Base-by-base conservation (phyloP, 2,797 vertebrate genomes). In the Syndactyla subalaris region DNA sequence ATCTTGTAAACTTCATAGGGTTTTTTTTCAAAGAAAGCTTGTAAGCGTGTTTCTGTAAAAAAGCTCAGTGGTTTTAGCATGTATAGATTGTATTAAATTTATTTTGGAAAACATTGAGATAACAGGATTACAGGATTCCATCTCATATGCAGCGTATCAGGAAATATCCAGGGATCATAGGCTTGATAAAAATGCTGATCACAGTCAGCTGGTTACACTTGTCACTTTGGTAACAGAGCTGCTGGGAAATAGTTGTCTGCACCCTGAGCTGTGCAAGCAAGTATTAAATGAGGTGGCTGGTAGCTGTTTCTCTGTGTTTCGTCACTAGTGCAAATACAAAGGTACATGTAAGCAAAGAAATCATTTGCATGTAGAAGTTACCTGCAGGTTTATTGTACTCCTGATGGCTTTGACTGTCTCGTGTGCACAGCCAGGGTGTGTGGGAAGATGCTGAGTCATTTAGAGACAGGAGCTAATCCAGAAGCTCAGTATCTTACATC, bases 181-280 rank as follows among this genome's bases (percentile, higher is more conserved):
- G n/a, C 89, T 94, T 84, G 68, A 77, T 94, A 88, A 94, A 97
- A 97, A 85, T 95, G 82, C 88, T 97, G 77, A 93, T 97, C 87
- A 55, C 55, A 91, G 82, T 68, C 94, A 94, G 67, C 88, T 95
- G 85, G 68, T 95, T 97, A 62, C 74, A 93, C 87, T 92, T 97
- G 96, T 93, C 93, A 95, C 85, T 96, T 94, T 91, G 88, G 90
- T 97, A 79, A 94, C 97, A 91, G 72, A 95, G 80, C 91, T 93
- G 59, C 93, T 95, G 57, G 54, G 91, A 88, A 78, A 52, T 86
- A 92, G 75, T 90, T 86, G 58, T 66, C 52, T 82, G 34, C 57
- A 83, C 71, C 61, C 48, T 52, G 52, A 85, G 59, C 32, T 73
- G 72, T 67, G 46, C n/a, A 22, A 86, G 16, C 45, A 36, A 58